Conservation (phyloP, 2,888 invertebrate genomes). For the Tenodera sinensis region DNA sequence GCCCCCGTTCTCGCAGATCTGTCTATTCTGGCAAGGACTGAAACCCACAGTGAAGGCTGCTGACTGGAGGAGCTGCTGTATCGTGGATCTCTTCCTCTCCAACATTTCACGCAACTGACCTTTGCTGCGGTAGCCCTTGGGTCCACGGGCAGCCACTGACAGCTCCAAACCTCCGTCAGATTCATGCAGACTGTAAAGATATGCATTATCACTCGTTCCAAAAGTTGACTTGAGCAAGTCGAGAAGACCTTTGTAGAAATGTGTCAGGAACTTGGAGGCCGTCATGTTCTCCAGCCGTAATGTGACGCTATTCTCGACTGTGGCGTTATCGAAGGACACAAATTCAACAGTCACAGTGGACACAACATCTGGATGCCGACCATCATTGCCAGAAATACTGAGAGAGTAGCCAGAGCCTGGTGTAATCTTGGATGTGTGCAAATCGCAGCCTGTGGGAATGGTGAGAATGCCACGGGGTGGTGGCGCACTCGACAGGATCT, state of each 20-base stretch:
- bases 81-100: constrained; percentile 59
- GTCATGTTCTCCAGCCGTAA: constrained; percentile 70
- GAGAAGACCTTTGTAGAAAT: constrained; percentile 69
- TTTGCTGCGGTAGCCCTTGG: constrained; percentile 56
- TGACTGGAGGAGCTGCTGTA: constrained; percentile 61
- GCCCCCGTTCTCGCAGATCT: constrained; percentile 75
- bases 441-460: constrained; percentile 74
- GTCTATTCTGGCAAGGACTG: constrained; percentile 64
- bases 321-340: constrained; percentile 71
- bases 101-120: constrained; percentile 63
- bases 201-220: constrained; percentile 59
- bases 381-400: constrained; percentile 84
- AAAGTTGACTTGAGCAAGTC: constrained; percentile 67
- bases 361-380: constrained; percentile 79
- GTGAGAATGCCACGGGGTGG: constrained; percentile 50
- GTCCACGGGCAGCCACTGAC: constrained; percentile 62
- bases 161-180: constrained; percentile 63
- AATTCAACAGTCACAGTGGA: constrained; percentile 84
- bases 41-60: constrained; percentile 65
- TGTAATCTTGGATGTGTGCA: constrained; percentile 69
- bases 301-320: constrained; percentile 79
- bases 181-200: constrained; percentile 72
- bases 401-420: constrained; percentile 61
- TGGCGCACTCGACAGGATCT: constrained; percentile 63
- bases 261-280: constrained; percentile 70